Base-by-base conservation (phyloP, 2,888 invertebrate species). In the Eristalis arbustorum region DNA sequence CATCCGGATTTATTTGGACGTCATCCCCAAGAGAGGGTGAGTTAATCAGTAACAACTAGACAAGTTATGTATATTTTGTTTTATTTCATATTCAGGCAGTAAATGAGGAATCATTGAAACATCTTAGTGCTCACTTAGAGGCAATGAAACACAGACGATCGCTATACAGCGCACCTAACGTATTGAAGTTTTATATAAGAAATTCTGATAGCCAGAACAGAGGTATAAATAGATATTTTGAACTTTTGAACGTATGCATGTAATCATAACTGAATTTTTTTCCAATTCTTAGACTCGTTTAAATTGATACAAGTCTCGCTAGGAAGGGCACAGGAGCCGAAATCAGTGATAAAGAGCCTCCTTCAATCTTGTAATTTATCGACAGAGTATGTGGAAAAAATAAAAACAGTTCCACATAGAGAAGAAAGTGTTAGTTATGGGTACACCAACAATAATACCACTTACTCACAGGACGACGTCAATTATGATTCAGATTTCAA, bases 1-100 rank as follows among this genome's bases (percentile, higher is more conserved):
- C 98, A 98, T 94, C 98, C 98, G 13, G 98, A 98, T 94, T 94
- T 98, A 63, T 98, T 98, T 94, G 98, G 98, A 73, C 96, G 96
- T 93, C 96, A 96, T 94, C 98, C 98, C 42, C 95, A 95, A 91
- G 97, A 98, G 93, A 95, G 97, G 92, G 98, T 97, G 94, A 93
- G 93, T 90, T 10, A 66, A 62, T 71, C 23, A 25, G 34, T 13
- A 23, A 13, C n/a, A 66, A 40, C 37, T n/a, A 42, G 28, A 34
- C 31, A 23, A 63, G 77, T 82, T 71, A 79, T 85, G 82, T 93
- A 95, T 63, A 93, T 8, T 49, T 62, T 62, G 6, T 49, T 62
- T 62, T 49, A 10, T 56, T 81, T 1, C 62, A 8, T 59, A 37
- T 75, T 63, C 18, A 98, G 96, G 95, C 95, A 88, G 95, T 96